Percentiles rank a stretch among this genome's conserved stretches.
phyloP scores from a whole-genome alignment of 2,888 invertebrate genomes.

The Clepsis dumicolana region DNA sequence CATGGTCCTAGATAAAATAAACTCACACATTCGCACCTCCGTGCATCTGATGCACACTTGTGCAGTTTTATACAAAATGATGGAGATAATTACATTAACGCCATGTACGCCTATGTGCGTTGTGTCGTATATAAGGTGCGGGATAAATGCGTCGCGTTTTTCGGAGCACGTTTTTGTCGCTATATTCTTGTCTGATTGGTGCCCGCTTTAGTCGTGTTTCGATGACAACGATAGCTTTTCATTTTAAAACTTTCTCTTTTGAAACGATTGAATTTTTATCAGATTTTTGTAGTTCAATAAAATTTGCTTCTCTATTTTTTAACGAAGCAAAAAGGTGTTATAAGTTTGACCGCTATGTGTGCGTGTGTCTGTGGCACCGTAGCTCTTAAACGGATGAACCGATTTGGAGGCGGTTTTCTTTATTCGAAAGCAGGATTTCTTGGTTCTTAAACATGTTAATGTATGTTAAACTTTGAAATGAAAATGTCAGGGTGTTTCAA shows the following conservation, averaged over 20 bases:
- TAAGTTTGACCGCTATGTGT: no score
- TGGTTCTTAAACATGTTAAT: no score
- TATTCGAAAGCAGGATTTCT: no score
- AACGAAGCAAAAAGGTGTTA: no score
- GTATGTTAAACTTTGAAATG: no score
- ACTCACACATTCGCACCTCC: conserved; percentile 57
- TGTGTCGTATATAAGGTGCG: conserved; percentile 47
- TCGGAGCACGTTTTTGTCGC: conserved; percentile 14
- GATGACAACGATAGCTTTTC: conserved; percentile 5
- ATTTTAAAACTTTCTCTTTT: not conserved
- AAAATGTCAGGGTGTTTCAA: no score
- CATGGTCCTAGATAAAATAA: conserved; percentile 75
- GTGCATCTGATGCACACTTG: conserved; percentile 52
- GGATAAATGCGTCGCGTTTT: conserved; percentile 22
- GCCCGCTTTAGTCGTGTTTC: conserved; percentile 2
- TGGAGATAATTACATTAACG: conserved; percentile 79
- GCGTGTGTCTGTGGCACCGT: no score
- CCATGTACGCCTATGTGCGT: conserved; percentile 52
- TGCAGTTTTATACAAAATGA: conserved; percentile 75
- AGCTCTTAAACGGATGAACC: no score
- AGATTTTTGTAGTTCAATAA: no score
- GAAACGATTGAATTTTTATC: not conserved
- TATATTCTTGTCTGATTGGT: conserved; percentile 25
- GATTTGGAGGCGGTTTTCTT: no score
- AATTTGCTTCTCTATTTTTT: no score